These are phyloP conservation scores for Keiferia lycopersicella DNA, from an alignment of 2,888 invertebrate genomes.

Conservation along the genomic window DNA sequence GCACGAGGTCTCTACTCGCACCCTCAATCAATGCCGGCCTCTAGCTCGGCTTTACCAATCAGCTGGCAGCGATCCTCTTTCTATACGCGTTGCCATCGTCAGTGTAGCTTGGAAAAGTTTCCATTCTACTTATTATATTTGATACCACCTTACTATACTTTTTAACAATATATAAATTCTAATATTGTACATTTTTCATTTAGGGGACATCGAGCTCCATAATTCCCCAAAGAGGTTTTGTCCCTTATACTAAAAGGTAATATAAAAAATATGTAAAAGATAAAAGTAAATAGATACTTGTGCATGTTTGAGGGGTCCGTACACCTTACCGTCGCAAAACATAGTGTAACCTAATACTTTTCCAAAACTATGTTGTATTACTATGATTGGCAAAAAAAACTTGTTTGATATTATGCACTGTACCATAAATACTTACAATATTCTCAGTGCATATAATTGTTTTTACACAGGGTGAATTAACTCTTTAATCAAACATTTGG, in stretches of 20 bases:
- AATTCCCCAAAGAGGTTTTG: background rate
- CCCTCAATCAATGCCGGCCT: slow-evolving; percentile 48
- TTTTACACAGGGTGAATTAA: background rate
- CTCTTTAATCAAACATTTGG: background rate
- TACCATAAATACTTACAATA: too few species aligned
- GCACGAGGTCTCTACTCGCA: slow-evolving; percentile 42
- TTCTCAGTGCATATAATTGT: background rate
- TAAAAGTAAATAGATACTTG: background rate
- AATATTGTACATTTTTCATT: background rate
- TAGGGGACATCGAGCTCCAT: slow-evolving; percentile 2
- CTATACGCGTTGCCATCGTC: background rate
- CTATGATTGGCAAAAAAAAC: too few species aligned
- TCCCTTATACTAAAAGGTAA: background rate
- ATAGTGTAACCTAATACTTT: too few species aligned
- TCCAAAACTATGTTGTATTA: too few species aligned
- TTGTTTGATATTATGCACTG: too few species aligned
- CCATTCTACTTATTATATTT: background rate
- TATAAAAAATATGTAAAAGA: background rate
- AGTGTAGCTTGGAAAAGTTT: background rate
- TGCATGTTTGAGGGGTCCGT: background rate
- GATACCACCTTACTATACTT: background rate
- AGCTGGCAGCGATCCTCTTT: slow-evolving; percentile 27
- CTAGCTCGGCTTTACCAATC: slow-evolving; percentile 34
- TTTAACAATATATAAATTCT: background rate
- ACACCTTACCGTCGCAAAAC: too few species aligned